These are phyloP conservation scores for Lacerta bilineata DNA, from an alignment of 2,797 vertebrate species.

Conservation along the genomic window DNA sequence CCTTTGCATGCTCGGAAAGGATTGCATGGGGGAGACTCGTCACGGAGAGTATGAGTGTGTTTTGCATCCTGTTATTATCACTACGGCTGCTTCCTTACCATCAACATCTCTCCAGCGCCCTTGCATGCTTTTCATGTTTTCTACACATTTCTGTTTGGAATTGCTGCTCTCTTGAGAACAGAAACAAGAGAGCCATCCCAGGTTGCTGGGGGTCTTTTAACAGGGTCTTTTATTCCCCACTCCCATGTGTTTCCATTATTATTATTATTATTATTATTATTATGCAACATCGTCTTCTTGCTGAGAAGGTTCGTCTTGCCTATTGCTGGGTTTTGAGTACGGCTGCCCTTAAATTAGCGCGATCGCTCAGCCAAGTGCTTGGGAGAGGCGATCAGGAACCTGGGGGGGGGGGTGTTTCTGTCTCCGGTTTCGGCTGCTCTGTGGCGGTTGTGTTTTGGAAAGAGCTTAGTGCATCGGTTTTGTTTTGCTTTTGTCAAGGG, in stretches of 20 bases:
- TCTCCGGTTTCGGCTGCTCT: slow-evolving; percentile 35
- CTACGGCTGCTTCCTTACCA: too few species aligned
- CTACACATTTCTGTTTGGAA: slow-evolving; percentile 39
- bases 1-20: slow-evolving; percentile 75
- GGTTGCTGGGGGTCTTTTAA: slow-evolving; percentile 30
- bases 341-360: neutral
- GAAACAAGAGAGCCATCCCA: slow-evolving; percentile 16
- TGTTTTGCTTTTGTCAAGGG: slow-evolving; percentile 45
- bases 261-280: slow-evolving; percentile 44
- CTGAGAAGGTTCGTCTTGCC: slow-evolving; percentile 20
- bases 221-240: neutral
- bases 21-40: slow-evolving; percentile 59
- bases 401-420: neutral
- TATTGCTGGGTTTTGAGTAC: slow-evolving; percentile 32
- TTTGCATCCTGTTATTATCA: slow-evolving; percentile 62
- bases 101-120: slow-evolving; percentile 75
- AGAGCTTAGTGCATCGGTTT: slow-evolving; percentile 55
- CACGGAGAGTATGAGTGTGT: slow-evolving; percentile 71
- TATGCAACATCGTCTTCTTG: slow-evolving; percentile 45
- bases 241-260: slow-evolving; percentile 56
- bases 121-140: slow-evolving; percentile 70
- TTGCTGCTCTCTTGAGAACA: slow-evolving; percentile 30
- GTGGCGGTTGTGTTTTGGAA: slow-evolving; percentile 50
- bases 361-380: slow-evolving; percentile 39
- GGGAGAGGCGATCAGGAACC: neutral